A percentile compares a stretch with the other conserved stretches of the same genome.
These are phyloP conservation scores for Cephus sareptanus DNA, from an alignment of 2,888 invertebrate species.

Conservation along the genomic window DNA sequence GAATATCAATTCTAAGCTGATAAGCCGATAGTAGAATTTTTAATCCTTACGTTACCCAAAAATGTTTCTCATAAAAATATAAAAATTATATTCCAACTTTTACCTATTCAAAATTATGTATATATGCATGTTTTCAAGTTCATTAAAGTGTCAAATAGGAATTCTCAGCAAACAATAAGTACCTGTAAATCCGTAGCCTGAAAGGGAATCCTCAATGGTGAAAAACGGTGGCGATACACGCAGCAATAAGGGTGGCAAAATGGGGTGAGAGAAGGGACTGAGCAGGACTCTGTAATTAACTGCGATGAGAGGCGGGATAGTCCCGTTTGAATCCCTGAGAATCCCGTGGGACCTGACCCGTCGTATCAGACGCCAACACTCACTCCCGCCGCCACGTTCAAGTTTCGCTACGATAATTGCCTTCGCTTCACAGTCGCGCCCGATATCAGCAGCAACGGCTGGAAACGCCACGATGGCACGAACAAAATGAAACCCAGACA, in stretches of 20 bases:
- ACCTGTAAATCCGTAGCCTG: not conserved
- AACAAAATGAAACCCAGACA: constrained; percentile 3
- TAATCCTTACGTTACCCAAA: not conserved
- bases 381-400: constrained; percentile 54
- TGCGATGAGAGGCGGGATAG: constrained; percentile 54
- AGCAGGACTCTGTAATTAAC: constrained; percentile 61
- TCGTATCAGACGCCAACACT: constrained; percentile 64
- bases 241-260: constrained; percentile 12
- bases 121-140: not conserved
- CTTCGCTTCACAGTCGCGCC: constrained; percentile 61
- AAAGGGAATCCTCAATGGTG: not conserved
- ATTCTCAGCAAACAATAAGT: not conserved
- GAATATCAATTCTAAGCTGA: not conserved
- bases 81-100: not conserved
- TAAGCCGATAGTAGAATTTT: not conserved
- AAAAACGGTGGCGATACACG: constrained; percentile 1
- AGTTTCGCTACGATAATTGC: constrained; percentile 65
- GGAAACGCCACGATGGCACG: constrained; percentile 11
- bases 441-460: constrained; percentile 3
- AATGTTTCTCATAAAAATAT: not conserved
- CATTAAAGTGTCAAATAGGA: not conserved
- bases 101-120: not conserved
- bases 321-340: constrained; percentile 59
- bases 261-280: constrained; percentile 23
- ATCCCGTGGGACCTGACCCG: constrained; percentile 61